A percentile compares a stretch with the other conserved stretches of the same genome.
Evolutionary conservation across 2,113 vertebrate genomes (phyloP).

Genomic region (Sclerurus mexicanus): DNA sequence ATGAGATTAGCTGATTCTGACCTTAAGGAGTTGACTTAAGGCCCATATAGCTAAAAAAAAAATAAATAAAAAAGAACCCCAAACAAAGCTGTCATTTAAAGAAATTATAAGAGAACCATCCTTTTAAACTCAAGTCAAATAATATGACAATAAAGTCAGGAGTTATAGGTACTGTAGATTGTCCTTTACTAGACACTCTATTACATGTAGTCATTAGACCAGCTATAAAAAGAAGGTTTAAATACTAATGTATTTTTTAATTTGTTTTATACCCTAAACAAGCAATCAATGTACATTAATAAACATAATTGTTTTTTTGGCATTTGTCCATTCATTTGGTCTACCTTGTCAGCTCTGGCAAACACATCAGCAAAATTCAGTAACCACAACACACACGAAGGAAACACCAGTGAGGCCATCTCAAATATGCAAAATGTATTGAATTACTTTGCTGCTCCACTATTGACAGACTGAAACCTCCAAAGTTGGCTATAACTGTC

Average conservation of each 20-base stretch:
- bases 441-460: conserved; percentile 66
- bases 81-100: conserved; percentile 40
- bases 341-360: conserved; percentile 71
- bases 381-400: conserved; percentile 56
- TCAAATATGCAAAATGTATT: conserved; percentile 70
- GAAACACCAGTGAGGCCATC: conserved; percentile 35
- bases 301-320: conserved; percentile 88
- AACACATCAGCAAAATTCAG: conserved; percentile 65
- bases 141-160: conserved; percentile 57
- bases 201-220: conserved; percentile 69
- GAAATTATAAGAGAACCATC: conserved; percentile 52
- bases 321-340: conserved; percentile 80
- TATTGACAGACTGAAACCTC: conserved; percentile 65
- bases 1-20: background rate
- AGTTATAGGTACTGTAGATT: conserved; percentile 64
- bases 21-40: background rate
- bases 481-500: conserved; percentile 48
- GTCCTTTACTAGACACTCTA: conserved; percentile 66
- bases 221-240: conserved; percentile 75
- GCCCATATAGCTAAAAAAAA: background rate
- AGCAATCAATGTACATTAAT: conserved; percentile 92
- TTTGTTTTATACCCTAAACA: conserved; percentile 87
- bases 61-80: background rate
- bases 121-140: conserved; percentile 68
- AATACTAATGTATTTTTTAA: conserved; percentile 85